Percentiles rank a stretch among this genome's conserved stretches.
Evolutionary conservation across 2,797 vertebrate species (phyloP).

Genomic region (Dermochelys coriacea): DNA sequence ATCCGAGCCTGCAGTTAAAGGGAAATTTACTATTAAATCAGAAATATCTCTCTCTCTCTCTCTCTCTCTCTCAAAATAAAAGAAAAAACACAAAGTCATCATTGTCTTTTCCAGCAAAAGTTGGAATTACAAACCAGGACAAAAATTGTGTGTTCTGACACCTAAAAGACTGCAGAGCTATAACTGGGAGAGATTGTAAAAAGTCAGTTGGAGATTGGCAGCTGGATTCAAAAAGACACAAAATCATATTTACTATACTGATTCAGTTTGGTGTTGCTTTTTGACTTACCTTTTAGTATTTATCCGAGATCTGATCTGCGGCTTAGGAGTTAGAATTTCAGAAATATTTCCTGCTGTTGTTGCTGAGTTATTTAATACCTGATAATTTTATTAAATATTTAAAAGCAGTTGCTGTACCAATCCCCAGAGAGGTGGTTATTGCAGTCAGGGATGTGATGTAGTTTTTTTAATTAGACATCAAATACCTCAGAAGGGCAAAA

Average conservation of each 20-base stretch:
- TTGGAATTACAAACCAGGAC: constrained; percentile 12
- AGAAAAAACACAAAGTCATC: fast-evolving
- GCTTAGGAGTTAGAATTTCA: not conserved
- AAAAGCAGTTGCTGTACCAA: not conserved
- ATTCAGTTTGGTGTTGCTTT: not conserved
- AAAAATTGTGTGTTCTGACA: not conserved
- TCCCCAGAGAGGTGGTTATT: not conserved
- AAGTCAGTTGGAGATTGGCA: constrained; percentile 12
- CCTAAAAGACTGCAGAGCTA: not conserved
- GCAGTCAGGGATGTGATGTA: not conserved
- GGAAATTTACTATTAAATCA: not conserved
- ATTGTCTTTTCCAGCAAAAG: not conserved
- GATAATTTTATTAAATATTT: not conserved
- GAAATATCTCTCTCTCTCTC: not conserved
- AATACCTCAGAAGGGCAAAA: not conserved
- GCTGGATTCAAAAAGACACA: not conserved
- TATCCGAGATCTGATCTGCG: not conserved
- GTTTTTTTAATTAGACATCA: not conserved
- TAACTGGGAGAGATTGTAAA: not conserved
- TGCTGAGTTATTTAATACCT: not conserved
- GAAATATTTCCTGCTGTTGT: not conserved
- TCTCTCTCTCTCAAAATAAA: not conserved
- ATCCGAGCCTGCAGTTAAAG: not conserved
- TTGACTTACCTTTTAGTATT: not conserved
- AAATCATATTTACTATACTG: not conserved